Conservation (phyloP, 2,797 vertebrate genomes). For the Molossus molossus region DNA sequence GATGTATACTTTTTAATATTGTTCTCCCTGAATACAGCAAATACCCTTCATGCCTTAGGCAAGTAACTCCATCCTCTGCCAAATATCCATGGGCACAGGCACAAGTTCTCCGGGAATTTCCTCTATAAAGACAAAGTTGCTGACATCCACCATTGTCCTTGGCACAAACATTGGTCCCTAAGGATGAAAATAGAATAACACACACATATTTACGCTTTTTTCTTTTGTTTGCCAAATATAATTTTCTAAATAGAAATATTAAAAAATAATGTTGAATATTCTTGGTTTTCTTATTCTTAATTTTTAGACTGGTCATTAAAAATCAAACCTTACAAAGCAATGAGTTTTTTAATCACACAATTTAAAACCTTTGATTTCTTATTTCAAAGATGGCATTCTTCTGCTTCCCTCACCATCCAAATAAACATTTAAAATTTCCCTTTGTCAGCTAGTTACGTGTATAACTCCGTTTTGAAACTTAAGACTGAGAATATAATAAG, state of each 20-base stretch:
- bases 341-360: background rate
- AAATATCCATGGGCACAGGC: slow-evolving; percentile 97
- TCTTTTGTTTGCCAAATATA: background rate
- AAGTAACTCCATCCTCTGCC: slow-evolving; percentile 94
- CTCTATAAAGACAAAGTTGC: slow-evolving; percentile 97
- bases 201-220: background rate
- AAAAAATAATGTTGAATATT: background rate
- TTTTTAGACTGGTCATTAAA: background rate
- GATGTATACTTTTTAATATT: slow-evolving; percentile 98
- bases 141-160: slow-evolving; percentile 97
- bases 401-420: background rate
- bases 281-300: background rate
- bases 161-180: slow-evolving; percentile 97
- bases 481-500: background rate
- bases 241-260: slow-evolving; percentile 9
- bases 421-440: background rate
- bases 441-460: background rate
- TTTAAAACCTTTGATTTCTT: slow-evolving; percentile 32
- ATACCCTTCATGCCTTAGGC: slow-evolving; percentile 97
- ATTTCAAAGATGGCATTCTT: slow-evolving; percentile 11
- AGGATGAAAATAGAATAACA: background rate
- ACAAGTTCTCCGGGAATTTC: slow-evolving; percentile 93
- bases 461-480: background rate
- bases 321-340: background rate
- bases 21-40: slow-evolving; percentile 98